These are phyloP conservation scores for Hylaeus volcanicus DNA, from an alignment of 1,140 invertebrate species.

Conservation along the genomic window DNA sequence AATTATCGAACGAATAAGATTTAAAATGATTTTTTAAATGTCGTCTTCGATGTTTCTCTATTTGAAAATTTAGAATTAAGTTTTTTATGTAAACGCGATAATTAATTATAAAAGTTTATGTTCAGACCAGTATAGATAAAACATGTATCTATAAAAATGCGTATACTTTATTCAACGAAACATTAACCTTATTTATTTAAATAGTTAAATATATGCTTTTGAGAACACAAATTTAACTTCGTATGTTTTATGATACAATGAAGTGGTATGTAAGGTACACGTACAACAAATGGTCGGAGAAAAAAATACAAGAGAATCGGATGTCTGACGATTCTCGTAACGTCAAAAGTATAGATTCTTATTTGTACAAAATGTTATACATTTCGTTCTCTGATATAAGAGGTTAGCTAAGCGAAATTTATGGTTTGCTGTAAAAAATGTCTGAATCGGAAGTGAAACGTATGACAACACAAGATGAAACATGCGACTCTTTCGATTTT, in stretches of 20 bases:
- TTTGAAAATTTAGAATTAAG: slow-evolving; percentile 31
- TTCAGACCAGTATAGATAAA: slow-evolving; percentile 20
- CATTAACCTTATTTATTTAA: background rate
- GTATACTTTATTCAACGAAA: background rate
- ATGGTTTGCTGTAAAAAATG: slow-evolving; percentile 8
- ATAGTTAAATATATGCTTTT: background rate
- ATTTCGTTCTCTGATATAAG: background rate
- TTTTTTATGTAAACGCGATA: slow-evolving; percentile 28
- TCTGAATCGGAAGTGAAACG: background rate
- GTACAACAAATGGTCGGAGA: background rate
- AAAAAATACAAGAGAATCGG: background rate
- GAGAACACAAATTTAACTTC: slow-evolving; percentile 4
- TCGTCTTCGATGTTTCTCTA: background rate
- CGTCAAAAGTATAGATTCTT: background rate
- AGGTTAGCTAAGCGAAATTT: slow-evolving; percentile 16
- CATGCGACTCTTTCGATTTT: slow-evolving; percentile 37
- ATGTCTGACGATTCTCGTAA: background rate
- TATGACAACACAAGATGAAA: background rate
- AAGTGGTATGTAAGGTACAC: background rate
- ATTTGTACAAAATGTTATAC: background rate
- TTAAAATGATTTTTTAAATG: slow-evolving; percentile 1
- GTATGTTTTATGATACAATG: background rate
- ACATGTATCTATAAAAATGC: slow-evolving; percentile 8
- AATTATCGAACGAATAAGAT: slow-evolving; percentile 31
- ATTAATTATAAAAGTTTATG: slow-evolving; percentile 1